These are phyloP conservation scores for Drosophila paranaensis DNA, from an alignment of 2,888 invertebrate species.

Conservation along the genomic window DNA sequence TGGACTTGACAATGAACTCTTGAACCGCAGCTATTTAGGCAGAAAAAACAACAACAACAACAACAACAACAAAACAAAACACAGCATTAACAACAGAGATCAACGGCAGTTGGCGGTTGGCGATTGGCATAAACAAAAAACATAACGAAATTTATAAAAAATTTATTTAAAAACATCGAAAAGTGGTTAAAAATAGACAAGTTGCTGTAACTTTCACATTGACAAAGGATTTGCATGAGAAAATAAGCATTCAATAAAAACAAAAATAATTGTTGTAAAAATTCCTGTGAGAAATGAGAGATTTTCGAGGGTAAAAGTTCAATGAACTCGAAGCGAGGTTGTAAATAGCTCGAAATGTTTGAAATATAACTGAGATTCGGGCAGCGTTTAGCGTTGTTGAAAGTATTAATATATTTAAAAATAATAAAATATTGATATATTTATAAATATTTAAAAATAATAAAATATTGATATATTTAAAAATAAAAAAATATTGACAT, in stretches of 20 bases:
- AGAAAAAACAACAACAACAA: conserved; percentile 25
- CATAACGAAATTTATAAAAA: conserved; percentile 15
- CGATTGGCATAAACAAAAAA: conserved; percentile 29
- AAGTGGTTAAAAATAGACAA: conserved; percentile 14
- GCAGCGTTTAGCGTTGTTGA: too few species aligned
- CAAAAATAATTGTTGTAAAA: background rate
- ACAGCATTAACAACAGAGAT: conserved; percentile 33
- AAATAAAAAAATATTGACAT: too few species aligned
- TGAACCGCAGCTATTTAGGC: conserved; percentile 53
- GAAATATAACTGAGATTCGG: too few species aligned
- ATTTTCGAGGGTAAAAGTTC: background rate
- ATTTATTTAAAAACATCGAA: conserved; percentile 2
- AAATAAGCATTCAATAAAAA: conserved; percentile 14
- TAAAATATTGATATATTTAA: too few species aligned
- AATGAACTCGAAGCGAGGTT: too few species aligned
- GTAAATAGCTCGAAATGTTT: background rate
- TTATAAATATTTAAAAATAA: too few species aligned
- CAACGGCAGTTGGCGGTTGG: conserved; percentile 32
- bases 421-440: too few species aligned
- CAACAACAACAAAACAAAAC: conserved; percentile 3
- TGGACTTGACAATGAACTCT: conserved; percentile 80
- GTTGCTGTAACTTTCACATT: conserved; percentile 63
- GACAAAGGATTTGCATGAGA: conserved; percentile 29
- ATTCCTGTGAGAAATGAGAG: conserved; percentile 4
- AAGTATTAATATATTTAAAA: too few species aligned